Conservation (phyloP, 2,113 vertebrate genomes). For the Albula goreensis region DNA sequence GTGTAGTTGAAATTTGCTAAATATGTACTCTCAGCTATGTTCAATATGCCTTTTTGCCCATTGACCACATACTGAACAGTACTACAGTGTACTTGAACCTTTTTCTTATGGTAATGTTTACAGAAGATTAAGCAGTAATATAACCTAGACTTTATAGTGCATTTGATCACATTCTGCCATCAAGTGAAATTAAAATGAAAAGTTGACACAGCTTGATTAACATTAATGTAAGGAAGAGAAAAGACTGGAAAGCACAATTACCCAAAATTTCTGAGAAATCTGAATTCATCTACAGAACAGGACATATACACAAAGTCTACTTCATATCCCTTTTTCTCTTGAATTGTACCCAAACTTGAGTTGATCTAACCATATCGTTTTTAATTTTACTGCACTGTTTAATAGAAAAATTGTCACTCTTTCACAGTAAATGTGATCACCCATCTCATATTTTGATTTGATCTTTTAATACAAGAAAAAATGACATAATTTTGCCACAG, state of each 20-base stretch:
- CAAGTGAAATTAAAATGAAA: not conserved
- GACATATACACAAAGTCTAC: constrained; percentile 7
- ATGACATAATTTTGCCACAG: constrained; percentile 21
- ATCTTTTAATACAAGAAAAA: constrained; percentile 1
- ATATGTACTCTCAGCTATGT: too few relatives aligned
- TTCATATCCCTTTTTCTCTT: constrained; percentile 1
- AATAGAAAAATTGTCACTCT: too few relatives aligned
- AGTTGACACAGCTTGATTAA: not conserved
- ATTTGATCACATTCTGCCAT: not conserved
- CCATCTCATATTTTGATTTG: not conserved
- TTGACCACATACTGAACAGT: too few relatives aligned
- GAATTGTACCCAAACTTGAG: not conserved
- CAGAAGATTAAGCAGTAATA: too few relatives aligned
- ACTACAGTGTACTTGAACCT: not conserved
- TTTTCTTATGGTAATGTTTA: not conserved
- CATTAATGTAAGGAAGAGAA: not conserved
- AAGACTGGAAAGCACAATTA: not conserved
- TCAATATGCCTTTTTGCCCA: too few relatives aligned
- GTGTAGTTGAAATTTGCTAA: too few relatives aligned
- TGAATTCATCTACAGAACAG: constrained; percentile 27
- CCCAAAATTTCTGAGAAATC: constrained; percentile 15
- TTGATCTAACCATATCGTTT: not conserved
- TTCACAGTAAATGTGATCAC: not conserved
- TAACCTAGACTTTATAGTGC: too few relatives aligned
- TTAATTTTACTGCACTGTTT: not conserved